A percentile compares a stretch with the other conserved stretches of the same genome.
phyloP scores from a whole-genome alignment of 2,888 invertebrate species.

The Cenopis cana region DNA sequence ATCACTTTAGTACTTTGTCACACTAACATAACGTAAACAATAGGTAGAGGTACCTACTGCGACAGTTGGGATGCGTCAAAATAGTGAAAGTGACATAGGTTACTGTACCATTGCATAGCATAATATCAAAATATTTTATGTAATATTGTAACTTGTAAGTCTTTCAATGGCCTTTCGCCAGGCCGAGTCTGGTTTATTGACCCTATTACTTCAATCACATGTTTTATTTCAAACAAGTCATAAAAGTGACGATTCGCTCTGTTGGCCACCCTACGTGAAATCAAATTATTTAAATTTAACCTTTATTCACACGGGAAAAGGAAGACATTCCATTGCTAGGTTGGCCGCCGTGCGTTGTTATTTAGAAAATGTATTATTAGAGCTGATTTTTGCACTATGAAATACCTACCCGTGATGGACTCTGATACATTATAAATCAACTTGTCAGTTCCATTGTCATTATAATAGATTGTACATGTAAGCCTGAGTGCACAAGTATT shows the following conservation, averaged over 20 bases:
- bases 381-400: constrained; percentile 13
- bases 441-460: no score
- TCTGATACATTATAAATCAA: neutral
- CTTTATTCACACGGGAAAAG: neutral
- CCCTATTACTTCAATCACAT: constrained; percentile 58
- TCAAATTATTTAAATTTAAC: constrained; percentile 30
- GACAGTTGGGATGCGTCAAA: no score
- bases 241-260: constrained; percentile 64
- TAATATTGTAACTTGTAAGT: neutral
- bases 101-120: neutral
- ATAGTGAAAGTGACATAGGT: no score
- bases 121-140: neutral
- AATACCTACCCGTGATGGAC: neutral
- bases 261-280: constrained; percentile 67
- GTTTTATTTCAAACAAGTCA: constrained; percentile 62
- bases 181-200: constrained; percentile 32
- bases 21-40: no score
- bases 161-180: neutral
- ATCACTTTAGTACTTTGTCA: no score
- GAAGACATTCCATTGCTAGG: constrained; percentile 11
- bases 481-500: no score
- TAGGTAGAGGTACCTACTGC: no score
- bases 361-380: neutral
- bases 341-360: constrained; percentile 10
- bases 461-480: no score